Evolutionary conservation across 1,140 invertebrate genomes (phyloP).

Genomic region (Apis laboriosa): DNA sequence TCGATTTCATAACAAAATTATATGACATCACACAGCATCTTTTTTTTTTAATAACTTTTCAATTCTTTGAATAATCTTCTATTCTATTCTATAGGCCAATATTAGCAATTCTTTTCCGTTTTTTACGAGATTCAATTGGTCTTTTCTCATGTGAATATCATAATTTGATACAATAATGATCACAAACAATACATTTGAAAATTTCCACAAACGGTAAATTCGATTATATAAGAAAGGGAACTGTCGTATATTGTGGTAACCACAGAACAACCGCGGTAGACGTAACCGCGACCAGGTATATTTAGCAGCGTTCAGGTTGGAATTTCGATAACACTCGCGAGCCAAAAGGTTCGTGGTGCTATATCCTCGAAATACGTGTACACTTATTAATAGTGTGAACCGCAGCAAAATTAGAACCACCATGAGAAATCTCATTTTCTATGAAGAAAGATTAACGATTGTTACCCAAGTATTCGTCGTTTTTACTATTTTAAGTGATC

Average conservation of each 20-base stretch:
- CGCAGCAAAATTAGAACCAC: constrained; percentile 33
- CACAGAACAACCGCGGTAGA: constrained; percentile 20
- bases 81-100: no score
- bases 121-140: background rate
- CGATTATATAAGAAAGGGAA: constrained; percentile 22
- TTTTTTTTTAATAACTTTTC: no score
- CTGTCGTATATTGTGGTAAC: constrained; percentile 22
- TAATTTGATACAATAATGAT: background rate
- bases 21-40: no score
- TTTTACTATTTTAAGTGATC: background rate
- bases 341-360: background rate
- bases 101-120: background rate
- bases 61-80: no score
- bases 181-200: background rate
- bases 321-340: constrained; percentile 41
- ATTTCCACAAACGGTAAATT: constrained; percentile 2
- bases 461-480: constrained; percentile 25
- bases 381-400: constrained; percentile 32
- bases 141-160: background rate
- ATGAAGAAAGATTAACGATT: constrained; percentile 11
- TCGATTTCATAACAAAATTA: no score
- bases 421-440: constrained; percentile 18
- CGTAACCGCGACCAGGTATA: constrained; percentile 43
- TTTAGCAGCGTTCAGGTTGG: constrained; percentile 36
- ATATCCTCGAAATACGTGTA: constrained; percentile 9